Base-by-base conservation (phyloP, 2,113 vertebrate genomes). In the Melanerpes aurifrons region DNA sequence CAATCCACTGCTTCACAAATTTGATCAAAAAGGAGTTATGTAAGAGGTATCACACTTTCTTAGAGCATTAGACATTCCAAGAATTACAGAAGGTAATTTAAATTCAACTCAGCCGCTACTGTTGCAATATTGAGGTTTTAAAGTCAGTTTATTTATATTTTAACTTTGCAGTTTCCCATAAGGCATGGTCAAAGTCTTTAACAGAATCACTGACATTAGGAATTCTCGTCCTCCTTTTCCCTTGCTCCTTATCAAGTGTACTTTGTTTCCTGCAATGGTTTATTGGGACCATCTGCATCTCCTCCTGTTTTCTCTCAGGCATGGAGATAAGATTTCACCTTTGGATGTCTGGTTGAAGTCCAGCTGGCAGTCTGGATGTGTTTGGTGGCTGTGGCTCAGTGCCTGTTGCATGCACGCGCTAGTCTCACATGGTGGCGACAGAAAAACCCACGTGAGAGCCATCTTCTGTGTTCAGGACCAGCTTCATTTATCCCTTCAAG, bases 101-200 rank as follows among this genome's bases (percentile, higher is more conserved):
- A 97, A 97, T 96, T 97, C 96, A 95, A 91, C 95, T 95, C 96
- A 96, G 95, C 89, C 90, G 24, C 95, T 92, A 91, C 96, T 96
- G 96, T 97, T 96, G 95, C 92, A 94, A 94, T 96, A 94, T 87
- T 95, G 94, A 96, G 95, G 93, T 94, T 97, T 96, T 96, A 96
- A 96, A 96, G 94, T 96, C 95, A 96, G 94, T 94, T 96, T 97
- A 95, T 96, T 97, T 97, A 96, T 96, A 94, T 96, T 95, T 96
- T 96, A 96, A 96, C 96, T 94, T 95, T 96, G 92, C 96, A 95
- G 95, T 77, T 94, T 93, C 94, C 96, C 96, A 96, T 94, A 95
- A 96, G 94, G 96, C 95, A 96, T 95, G 92, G 95, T 96, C 96
- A 95, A 96, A 97, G 93, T 96, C 95, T 97, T 94, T 94, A 96